These are phyloP conservation scores for Steinernema carpocapsae DNA, from an alignment of 2,888 invertebrate species.

Conservation along the genomic window DNA sequence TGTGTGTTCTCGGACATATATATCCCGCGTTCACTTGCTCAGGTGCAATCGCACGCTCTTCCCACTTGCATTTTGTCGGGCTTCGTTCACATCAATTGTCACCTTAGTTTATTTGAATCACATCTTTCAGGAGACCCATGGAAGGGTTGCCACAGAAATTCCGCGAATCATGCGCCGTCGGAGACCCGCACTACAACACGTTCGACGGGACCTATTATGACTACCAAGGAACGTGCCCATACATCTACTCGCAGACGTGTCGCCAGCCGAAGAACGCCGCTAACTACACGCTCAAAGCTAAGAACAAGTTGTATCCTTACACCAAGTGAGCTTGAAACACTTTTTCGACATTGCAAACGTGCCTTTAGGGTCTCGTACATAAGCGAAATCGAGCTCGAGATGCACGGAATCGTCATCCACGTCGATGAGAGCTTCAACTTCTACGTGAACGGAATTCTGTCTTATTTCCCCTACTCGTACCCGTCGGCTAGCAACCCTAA, in stretches of 20 bases:
- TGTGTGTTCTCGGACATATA: too few species aligned
- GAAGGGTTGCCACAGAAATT: not conserved
- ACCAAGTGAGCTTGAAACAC: not conserved
- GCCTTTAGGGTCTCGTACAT: conserved; percentile 34
- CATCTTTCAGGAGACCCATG: not conserved
- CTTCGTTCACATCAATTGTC: not conserved
- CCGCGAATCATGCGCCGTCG: conserved; percentile 51
- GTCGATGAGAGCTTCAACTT: not conserved
- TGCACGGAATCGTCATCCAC: conserved; percentile 9
- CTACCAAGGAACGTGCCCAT: conserved; percentile 50
- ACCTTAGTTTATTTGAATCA: not conserved
- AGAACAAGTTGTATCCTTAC: not conserved
- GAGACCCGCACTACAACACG: conserved; percentile 69
- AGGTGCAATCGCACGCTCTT: too few species aligned
- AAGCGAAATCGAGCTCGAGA: conserved; percentile 5
- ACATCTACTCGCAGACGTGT: conserved; percentile 36
- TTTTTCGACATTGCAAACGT: not conserved
- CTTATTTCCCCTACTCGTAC: conserved; percentile 30
- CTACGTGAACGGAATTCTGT: conserved; percentile 33
- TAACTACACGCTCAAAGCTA: conserved; percentile 6
- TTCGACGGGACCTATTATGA: conserved; percentile 66
- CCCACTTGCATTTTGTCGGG: not conserved
- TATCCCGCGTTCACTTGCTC: too few species aligned
- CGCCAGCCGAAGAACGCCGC: not conserved
- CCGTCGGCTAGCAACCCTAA: not conserved